Evolutionary conservation across 2,888 invertebrate genomes (phyloP).

Genomic region (Chrysolina oricalcia): DNA sequence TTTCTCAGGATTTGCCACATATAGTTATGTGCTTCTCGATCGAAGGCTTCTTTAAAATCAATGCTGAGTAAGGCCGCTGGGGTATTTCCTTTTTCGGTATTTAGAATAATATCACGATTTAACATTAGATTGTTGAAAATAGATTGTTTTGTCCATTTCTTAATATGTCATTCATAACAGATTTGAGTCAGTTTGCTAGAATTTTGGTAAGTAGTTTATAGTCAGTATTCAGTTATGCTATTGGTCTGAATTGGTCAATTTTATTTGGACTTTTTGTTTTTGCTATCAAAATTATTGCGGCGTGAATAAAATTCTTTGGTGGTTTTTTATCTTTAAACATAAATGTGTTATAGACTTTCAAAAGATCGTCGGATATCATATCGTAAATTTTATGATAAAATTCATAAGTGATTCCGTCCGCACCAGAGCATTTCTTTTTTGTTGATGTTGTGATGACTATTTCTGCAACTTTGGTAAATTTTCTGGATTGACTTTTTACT

Average conservation of each 20-base stretch:
- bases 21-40: background rate
- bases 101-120: background rate
- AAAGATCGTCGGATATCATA: background rate
- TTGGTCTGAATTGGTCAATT: no score
- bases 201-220: background rate
- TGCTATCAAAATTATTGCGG: background rate
- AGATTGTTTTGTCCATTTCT: background rate
- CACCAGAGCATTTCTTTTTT: no score
- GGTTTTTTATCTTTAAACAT: constrained; percentile 7
- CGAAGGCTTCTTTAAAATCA: background rate
- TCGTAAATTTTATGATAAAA: no score
- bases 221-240: no score
- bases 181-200: background rate
- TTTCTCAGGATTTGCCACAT: no score
- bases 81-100: background rate
- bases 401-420: no score
- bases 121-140: background rate
- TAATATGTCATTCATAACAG: background rate
- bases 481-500: background rate
- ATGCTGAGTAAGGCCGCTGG: background rate
- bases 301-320: background rate
- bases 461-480: background rate
- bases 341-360: no score
- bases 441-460: no score
- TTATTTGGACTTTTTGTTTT: background rate